phyloP scores from a whole-genome alignment of 1,140 invertebrate species.

The Lamellibrachia luymesi region DNA sequence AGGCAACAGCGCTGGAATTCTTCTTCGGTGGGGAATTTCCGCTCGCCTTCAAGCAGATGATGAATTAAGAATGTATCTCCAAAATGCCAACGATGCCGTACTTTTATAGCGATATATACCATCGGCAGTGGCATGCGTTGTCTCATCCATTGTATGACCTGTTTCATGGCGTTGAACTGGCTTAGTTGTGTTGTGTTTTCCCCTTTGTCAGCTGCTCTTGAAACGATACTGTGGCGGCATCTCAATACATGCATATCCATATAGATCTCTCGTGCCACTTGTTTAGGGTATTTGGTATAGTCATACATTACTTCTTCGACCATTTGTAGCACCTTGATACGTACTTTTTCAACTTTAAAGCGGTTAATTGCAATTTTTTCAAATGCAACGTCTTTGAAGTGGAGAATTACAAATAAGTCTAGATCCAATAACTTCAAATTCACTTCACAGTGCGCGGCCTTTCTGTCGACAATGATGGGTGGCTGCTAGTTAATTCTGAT shows the following conservation, averaged over 20 bases:
- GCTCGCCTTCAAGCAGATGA: neutral
- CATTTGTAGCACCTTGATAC: neutral
- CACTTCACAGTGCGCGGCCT: neutral
- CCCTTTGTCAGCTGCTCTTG: neutral
- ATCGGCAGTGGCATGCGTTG: neutral
- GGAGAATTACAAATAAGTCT: neutral
- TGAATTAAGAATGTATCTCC: neutral
- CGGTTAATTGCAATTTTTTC: neutral
- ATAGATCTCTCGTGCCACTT: neutral
- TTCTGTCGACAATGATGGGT: neutral
- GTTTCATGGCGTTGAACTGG: neutral
- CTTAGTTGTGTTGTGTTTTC: neutral
- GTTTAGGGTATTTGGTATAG: neutral
- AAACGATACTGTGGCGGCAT: neutral
- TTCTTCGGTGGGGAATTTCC: too few relatives aligned
- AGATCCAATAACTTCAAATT: neutral
- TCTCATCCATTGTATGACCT: neutral
- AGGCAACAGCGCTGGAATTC: too few relatives aligned
- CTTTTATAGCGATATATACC: too few relatives aligned
- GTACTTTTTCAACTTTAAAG: too few relatives aligned
- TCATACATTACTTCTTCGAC: neutral
- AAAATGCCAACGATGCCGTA: neutral
- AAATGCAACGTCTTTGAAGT: neutral
- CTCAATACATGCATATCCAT: neutral
- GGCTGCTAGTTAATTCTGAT: too few relatives aligned